phyloP scores from a whole-genome alignment of 92 coral and sea anemone genomes.

The Palythoa grandis region DNA sequence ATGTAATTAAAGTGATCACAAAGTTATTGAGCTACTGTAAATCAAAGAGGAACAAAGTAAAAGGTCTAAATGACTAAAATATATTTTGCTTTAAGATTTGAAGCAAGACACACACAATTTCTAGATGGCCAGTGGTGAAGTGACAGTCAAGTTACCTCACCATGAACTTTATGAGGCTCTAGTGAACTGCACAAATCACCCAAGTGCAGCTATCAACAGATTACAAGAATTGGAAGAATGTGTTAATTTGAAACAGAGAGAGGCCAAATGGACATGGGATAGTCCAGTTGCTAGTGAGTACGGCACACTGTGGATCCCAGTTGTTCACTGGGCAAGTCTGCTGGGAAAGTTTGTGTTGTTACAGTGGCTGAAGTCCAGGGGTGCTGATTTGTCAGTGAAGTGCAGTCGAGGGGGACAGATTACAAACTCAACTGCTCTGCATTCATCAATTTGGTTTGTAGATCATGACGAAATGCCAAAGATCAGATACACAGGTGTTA shows the following conservation, averaged over 20 bases:
- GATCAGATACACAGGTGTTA: background rate
- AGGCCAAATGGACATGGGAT: background rate
- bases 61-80: background rate
- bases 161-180: slow-evolving; percentile 30
- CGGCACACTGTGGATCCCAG: slow-evolving; percentile 24
- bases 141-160: slow-evolving; percentile 9
- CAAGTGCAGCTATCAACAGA: background rate
- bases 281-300: slow-evolving; percentile 25
- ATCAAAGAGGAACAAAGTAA: no score
- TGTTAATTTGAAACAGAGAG: background rate
- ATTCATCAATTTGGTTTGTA: slow-evolving; percentile 25
- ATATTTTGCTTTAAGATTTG: background rate
- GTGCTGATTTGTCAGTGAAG: slow-evolving; percentile 16
- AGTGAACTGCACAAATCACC: slow-evolving; percentile 17
- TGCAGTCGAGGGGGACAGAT: background rate
- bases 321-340: slow-evolving; percentile 36
- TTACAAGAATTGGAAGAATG: background rate
- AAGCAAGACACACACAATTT: background rate
- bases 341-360: slow-evolving; percentile 13
- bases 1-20: no score
- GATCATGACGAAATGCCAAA: slow-evolving; percentile 28
- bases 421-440: slow-evolving; percentile 11
- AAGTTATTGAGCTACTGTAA: no score
- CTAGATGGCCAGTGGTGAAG: background rate
- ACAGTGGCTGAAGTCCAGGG: slow-evolving; percentile 8